phyloP scores from a whole-genome alignment of 2,113 vertebrate species.

The Archocentrus centrarchus region DNA sequence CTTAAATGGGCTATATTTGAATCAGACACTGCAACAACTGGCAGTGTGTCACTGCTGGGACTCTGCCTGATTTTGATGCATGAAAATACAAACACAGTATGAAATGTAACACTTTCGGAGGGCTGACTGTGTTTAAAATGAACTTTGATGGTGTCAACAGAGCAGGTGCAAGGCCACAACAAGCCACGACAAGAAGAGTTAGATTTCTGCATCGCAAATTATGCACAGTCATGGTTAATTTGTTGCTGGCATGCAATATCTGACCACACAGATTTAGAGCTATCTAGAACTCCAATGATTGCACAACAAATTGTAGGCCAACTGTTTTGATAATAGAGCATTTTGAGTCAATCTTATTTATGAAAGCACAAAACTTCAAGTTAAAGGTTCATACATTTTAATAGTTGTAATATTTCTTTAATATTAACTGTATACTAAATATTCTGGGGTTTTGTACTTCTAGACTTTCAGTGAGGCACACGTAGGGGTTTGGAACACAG shows the following conservation, averaged over 20 bases:
- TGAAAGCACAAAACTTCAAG: not conserved
- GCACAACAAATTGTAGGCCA: not conserved
- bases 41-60: conserved; percentile 32
- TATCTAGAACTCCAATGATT: not conserved
- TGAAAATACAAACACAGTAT: conserved; percentile 50
- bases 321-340: not conserved
- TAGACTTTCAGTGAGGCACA: not conserved
- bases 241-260: not conserved
- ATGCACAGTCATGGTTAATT: not conserved
- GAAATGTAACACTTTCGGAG: conserved; percentile 59
- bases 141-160: conserved; percentile 40
- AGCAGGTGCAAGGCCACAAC: conserved; percentile 45
- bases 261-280: not conserved
- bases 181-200: conserved; percentile 18
- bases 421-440: not conserved
- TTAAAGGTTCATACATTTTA: not conserved
- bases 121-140: conserved; percentile 38
- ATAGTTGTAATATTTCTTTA: not conserved
- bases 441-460: not conserved
- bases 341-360: too few relatives aligned
- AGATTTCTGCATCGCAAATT: conserved; percentile 2
- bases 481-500: not conserved
- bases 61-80: conserved; percentile 27
- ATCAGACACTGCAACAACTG: not conserved
- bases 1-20: not conserved